phyloP scores from a whole-genome alignment of 2,113 vertebrate species.

The Mastomys natalensis region DNA sequence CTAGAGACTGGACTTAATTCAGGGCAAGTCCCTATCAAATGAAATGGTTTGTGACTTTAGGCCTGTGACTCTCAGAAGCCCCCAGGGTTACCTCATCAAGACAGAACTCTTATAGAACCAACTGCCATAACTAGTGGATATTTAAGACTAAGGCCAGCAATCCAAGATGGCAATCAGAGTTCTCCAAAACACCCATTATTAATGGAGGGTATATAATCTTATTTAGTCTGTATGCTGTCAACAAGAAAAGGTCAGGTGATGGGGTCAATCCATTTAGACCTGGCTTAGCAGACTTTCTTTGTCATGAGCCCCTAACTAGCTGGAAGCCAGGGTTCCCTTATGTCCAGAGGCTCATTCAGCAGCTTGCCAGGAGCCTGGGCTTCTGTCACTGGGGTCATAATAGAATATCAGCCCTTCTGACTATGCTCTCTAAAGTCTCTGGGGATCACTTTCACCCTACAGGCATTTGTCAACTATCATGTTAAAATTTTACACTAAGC shows the following conservation, averaged over 20 bases:
- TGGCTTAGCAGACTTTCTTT: not conserved
- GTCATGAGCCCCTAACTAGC: not conserved
- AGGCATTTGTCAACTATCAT: not conserved
- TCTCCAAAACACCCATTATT: not conserved
- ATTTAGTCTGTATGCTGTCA: not conserved
- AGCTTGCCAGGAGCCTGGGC: not conserved
- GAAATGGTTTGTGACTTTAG: not conserved
- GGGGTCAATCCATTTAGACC: not conserved
- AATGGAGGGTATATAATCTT: not conserved
- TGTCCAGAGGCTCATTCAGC: not conserved
- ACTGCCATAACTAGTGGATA: not conserved
- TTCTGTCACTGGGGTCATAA: accelerated
- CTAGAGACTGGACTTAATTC: not conserved
- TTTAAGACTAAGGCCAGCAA: not conserved
- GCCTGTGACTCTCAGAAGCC: not conserved
- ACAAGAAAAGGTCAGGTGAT: not conserved
- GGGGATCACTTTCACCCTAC: not conserved
- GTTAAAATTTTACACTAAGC: constrained; percentile 13
- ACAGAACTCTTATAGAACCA: not conserved
- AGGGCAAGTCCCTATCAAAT: not conserved
- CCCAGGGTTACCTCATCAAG: no score
- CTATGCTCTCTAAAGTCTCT: not conserved
- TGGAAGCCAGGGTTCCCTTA: not conserved
- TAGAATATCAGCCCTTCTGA: not conserved
- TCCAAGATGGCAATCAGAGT: not conserved